Evolutionary conservation across 2,888 invertebrate genomes (phyloP).

Genomic region (Aphidius colemani): DNA sequence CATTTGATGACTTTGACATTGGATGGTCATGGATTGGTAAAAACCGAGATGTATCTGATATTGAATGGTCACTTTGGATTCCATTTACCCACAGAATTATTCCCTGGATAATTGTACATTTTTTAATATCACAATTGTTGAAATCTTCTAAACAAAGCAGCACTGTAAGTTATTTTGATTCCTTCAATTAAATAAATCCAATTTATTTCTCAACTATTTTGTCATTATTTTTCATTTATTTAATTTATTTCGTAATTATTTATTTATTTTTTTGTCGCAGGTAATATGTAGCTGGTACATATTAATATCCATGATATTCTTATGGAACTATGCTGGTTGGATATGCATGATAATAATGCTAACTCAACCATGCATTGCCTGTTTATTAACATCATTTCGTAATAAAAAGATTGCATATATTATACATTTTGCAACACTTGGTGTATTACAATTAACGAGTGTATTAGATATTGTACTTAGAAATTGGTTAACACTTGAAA

Average conservation of each 20-base stretch:
- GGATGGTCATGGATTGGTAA: slow-evolving; percentile 66
- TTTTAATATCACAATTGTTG: slow-evolving; percentile 62
- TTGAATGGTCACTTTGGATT: slow-evolving; percentile 74
- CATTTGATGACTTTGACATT: slow-evolving; percentile 63
- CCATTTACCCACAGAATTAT: slow-evolving; percentile 63
- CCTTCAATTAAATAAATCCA: too few relatives aligned
- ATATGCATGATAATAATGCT: slow-evolving; percentile 63
- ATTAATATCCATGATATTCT: slow-evolving; percentile 61
- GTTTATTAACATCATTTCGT: slow-evolving; percentile 61
- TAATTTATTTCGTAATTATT: too few relatives aligned
- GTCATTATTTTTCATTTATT: too few relatives aligned
- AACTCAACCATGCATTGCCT: slow-evolving; percentile 65
- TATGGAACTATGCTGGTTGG: slow-evolving; percentile 61
- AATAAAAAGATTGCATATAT: slow-evolving; percentile 65
- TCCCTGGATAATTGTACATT: slow-evolving; percentile 65
- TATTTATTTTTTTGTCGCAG: slow-evolving; percentile 48
- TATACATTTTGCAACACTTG: slow-evolving; percentile 62
- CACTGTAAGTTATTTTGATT: slow-evolving; percentile 39
- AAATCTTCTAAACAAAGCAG: slow-evolving; percentile 39
- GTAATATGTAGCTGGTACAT: slow-evolving; percentile 65
- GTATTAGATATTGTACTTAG: slow-evolving; percentile 61
- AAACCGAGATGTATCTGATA: slow-evolving; percentile 71
- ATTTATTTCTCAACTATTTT: slow-evolving; percentile 17
- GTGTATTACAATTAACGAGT: slow-evolving; percentile 63
- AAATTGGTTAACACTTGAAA: slow-evolving; percentile 59